These are phyloP conservation scores for Limnephilus lunatus DNA, from an alignment of 2,888 invertebrate genomes.

Conservation along the genomic window DNA sequence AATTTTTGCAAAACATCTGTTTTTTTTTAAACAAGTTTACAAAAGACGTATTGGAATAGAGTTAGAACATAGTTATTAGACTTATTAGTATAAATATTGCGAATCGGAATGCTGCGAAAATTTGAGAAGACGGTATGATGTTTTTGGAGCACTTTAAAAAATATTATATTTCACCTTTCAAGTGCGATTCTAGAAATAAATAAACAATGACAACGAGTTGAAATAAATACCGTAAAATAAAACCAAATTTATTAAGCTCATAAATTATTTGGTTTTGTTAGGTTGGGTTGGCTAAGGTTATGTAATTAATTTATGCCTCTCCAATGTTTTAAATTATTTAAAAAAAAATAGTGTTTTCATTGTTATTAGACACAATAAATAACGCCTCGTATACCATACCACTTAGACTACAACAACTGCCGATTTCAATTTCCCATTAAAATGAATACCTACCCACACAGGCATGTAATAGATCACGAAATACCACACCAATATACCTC, in stretches of 20 bases:
- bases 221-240: background rate
- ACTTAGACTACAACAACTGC: conserved; percentile 39
- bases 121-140: too few species aligned
- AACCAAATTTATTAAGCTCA: background rate
- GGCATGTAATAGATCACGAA: background rate
- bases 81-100: too few species aligned
- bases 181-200: too few species aligned
- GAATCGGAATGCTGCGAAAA: too few species aligned
- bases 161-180: too few species aligned
- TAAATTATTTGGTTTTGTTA: background rate
- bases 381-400: background rate
- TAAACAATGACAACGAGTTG: too few species aligned
- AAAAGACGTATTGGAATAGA: too few species aligned
- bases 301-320: background rate
- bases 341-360: background rate
- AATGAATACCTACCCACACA: conserved; percentile 15
- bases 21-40: too few species aligned
- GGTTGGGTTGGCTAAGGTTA: background rate
- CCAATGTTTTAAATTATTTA: background rate
- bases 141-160: too few species aligned
- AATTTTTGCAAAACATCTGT: too few species aligned
- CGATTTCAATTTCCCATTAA: conserved; percentile 50
- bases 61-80: too few species aligned
- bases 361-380: conserved; percentile 27
- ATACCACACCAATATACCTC: conserved; percentile 4